Conservation (phyloP, 2,113 vertebrate genomes). For the Chloropsis hardwickii region DNA sequence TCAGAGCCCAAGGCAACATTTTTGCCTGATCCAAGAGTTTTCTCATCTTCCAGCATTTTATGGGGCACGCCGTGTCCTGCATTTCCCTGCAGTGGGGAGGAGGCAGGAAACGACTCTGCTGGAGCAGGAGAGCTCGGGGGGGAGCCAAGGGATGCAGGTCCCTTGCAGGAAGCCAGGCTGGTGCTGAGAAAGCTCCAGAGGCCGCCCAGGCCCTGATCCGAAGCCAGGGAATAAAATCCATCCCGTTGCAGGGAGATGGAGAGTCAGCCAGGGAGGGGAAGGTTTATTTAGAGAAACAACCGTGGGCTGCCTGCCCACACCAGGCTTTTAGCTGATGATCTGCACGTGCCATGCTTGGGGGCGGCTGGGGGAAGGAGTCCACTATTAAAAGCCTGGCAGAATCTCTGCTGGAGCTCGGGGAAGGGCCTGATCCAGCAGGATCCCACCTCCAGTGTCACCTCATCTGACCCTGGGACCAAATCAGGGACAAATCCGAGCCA, state of each 20-base stretch:
- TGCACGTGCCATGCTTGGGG: constrained; percentile 27
- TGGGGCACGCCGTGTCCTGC: fast-evolving
- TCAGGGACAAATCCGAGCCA: fast-evolving
- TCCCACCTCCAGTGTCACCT: neutral
- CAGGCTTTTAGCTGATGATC: constrained; percentile 55
- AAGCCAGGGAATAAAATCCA: neutral
- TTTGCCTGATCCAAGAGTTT: neutral
- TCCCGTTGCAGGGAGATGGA: neutral
- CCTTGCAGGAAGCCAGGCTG: neutral
- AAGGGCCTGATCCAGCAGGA: neutral
- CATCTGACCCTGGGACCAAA: neutral
- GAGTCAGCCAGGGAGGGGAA: constrained; percentile 31
- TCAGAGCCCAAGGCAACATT: neutral
- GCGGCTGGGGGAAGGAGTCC: constrained; percentile 43
- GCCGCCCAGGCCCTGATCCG: neutral
- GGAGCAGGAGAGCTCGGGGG: neutral
- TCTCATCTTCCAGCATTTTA: fast-evolving
- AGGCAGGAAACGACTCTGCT: neutral
- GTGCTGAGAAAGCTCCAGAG: neutral
- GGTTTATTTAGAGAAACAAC: constrained; percentile 59
- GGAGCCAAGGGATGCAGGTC: neutral
- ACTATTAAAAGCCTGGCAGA: constrained; percentile 5
- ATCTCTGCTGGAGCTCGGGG: neutral
- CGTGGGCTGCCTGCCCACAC: constrained; percentile 66
- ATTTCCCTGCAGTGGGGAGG: neutral